Evolutionary conservation across 2,113 vertebrate species (phyloP), one percentile per base, ranked within the genome.

Genomic region (Limanda limanda): DNA sequence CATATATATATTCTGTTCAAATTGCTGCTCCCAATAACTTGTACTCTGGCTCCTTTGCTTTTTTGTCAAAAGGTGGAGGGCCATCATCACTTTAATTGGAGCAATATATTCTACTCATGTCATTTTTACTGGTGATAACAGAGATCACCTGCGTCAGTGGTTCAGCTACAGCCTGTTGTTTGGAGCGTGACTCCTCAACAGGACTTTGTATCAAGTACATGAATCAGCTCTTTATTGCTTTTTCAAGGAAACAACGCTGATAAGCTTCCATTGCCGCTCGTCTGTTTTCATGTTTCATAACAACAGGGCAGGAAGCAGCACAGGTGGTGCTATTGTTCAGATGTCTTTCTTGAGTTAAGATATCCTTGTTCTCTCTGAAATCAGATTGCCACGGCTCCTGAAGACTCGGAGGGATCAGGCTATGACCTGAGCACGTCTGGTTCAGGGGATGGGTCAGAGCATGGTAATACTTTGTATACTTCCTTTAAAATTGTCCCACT

Each of bases 351-450:
- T 17, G 24, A 54, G 2, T 65, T 66, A 65, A 20, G 66, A 64
- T 61, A 57, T n/a, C 5, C 23, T 48, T 12, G 1, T 68, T 11
- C 0, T 62, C 15, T 45, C n/a, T 76, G 10, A 25, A 37, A 69
- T 58, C 60, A 90, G 89, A 48, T 52, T 42, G 47, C 51, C 58
- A 73, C 76, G 65, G 83, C 85, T 48, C 93, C 93, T 17, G 94
- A 95, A 76, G 96, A 97, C 45, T 86, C 91, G 3, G 96, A 96
- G 23, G 93, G 92, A 64, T 96, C 95, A 15, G 96, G 93, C 15
- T 90, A 94, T 31, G 93, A 94, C 76, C 87, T 92, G 0, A 94
- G 95, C 0, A 92, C 89, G 74, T 97, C 94, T 18, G 95, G 96
- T 67, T 92, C 89, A 55, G 84, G 86, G 56, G 73, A 82, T 3